A percentile compares a stretch with the other conserved stretches of the same genome.
Conservation (phyloP, 2,113 vertebrate species). For the Anolis carolinensis region DNA sequence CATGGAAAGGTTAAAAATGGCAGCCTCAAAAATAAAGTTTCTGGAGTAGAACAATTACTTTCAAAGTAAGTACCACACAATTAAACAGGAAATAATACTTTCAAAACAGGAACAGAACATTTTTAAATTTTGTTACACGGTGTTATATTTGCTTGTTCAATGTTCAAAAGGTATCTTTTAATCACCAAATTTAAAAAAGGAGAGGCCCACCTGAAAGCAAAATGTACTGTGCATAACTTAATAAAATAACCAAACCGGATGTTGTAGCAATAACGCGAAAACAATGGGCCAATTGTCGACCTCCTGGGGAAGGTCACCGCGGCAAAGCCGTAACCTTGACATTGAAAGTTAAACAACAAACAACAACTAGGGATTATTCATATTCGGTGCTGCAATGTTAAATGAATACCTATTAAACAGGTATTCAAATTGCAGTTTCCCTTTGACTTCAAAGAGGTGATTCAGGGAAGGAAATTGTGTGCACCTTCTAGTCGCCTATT, state of each 20-base stretch:
- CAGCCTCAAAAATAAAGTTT: too few relatives aligned
- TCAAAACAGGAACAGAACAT: too few relatives aligned
- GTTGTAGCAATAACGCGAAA: constrained; percentile 1
- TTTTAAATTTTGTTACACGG: too few relatives aligned
- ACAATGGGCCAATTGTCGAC: constrained; percentile 47
- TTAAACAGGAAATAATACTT: too few relatives aligned
- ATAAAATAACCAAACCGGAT: neutral
- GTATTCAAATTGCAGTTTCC: neutral
- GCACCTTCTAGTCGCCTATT: too few relatives aligned
- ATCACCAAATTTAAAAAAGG: neutral
- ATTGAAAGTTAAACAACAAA: neutral
- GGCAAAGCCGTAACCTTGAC: constrained; percentile 16
- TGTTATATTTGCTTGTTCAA: neutral
- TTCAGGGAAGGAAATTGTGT: neutral
- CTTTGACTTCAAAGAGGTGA: neutral
- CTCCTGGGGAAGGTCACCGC: neutral
- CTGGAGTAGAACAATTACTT: too few relatives aligned
- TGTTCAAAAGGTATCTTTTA: constrained; percentile 39
- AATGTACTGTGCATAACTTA: neutral
- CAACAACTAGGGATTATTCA: constrained; percentile 23
- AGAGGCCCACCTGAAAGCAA: neutral
- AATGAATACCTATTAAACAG: neutral
- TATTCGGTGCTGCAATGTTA: constrained; percentile 10
- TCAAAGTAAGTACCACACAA: too few relatives aligned
- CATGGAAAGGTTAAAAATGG: too few relatives aligned